Conservation (phyloP, 1,140 invertebrate genomes). For the Brachionus asplanchnoidis region DNA sequence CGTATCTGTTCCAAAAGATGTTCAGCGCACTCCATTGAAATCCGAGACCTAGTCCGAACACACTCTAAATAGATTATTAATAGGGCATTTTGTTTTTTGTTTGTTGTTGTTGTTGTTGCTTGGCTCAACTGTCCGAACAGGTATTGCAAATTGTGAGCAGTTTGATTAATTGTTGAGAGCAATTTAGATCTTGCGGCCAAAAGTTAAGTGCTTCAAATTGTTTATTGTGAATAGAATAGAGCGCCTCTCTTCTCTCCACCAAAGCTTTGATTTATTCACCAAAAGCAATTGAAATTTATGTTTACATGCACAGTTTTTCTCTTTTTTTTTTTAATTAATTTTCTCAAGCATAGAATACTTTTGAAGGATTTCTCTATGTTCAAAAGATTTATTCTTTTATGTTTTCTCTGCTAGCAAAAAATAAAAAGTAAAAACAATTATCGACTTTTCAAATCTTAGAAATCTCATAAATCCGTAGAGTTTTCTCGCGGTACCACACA, state of each 20-base stretch:
- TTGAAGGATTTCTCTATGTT: not conserved
- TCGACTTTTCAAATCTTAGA: slow-evolving; percentile 28
- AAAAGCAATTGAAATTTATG: not conserved
- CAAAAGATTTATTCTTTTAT: not conserved
- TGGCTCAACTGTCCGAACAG: not conserved
- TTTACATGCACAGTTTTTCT: slow-evolving; percentile 29
- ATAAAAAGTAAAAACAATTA: slow-evolving; percentile 11
- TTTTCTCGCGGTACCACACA: not conserved
- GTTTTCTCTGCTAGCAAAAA: not conserved
- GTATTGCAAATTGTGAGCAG: not conserved
- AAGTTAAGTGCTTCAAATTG: slow-evolving; percentile 21
- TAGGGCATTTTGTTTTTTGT: not conserved
- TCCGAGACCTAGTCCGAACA: not conserved
- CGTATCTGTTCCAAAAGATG: not conserved
- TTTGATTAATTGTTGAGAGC: not conserved
- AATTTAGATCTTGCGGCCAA: not conserved
- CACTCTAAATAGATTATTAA: slow-evolving; percentile 20
- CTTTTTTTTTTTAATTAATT: slow-evolving; percentile 3
- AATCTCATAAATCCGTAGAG: slow-evolving; percentile 10
- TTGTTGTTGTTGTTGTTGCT: not conserved
- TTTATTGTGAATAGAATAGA: not conserved
- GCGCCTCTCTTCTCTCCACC: not conserved
- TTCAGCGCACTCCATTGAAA: not conserved
- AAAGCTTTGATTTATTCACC: not conserved
- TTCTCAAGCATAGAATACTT: slow-evolving; percentile 28